These are phyloP conservation scores for Apodemia duryi DNA, from an alignment of 2,888 invertebrate species.

Conservation along the genomic window DNA sequence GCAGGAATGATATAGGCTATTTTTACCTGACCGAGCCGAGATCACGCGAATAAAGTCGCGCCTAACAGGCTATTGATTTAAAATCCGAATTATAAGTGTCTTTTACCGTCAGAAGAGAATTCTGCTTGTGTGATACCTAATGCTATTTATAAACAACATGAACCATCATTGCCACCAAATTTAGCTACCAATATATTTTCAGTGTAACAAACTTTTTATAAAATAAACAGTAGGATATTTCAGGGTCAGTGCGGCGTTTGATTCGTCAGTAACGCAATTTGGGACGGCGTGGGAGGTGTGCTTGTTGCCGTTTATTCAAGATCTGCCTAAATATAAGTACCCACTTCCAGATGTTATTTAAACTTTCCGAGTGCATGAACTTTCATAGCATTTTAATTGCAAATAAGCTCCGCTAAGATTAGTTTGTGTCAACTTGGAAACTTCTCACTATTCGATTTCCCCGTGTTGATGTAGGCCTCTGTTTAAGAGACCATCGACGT, in stretches of 20 bases:
- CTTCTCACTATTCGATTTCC: too few relatives aligned
- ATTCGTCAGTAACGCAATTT: constrained; percentile 55
- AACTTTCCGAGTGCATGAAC: constrained; percentile 10
- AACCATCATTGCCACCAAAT: background rate
- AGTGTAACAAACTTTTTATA: constrained; percentile 16
- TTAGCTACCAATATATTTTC: constrained; percentile 10
- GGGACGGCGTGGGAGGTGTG: constrained; percentile 53
- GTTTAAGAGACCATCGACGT: too few relatives aligned
- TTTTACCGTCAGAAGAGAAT: too few relatives aligned
- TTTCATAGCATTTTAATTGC: background rate
- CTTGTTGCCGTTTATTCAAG: constrained; percentile 32
- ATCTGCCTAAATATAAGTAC: constrained; percentile 12
- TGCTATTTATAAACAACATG: background rate
- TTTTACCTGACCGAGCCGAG: too few relatives aligned
- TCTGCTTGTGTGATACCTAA: too few relatives aligned
- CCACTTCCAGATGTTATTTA: constrained; percentile 7
- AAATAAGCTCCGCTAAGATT: background rate
- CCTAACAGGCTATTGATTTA: too few relatives aligned
- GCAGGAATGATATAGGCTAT: too few relatives aligned
- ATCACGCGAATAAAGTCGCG: too few relatives aligned
- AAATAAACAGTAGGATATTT: constrained; percentile 19
- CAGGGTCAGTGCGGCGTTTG: constrained; percentile 16
- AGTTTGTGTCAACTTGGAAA: background rate
- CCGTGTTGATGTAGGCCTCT: too few relatives aligned
- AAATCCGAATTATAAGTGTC: too few relatives aligned